phyloP scores from a whole-genome alignment of 2,797 vertebrate species.

The Margarornis squamiger region DNA sequence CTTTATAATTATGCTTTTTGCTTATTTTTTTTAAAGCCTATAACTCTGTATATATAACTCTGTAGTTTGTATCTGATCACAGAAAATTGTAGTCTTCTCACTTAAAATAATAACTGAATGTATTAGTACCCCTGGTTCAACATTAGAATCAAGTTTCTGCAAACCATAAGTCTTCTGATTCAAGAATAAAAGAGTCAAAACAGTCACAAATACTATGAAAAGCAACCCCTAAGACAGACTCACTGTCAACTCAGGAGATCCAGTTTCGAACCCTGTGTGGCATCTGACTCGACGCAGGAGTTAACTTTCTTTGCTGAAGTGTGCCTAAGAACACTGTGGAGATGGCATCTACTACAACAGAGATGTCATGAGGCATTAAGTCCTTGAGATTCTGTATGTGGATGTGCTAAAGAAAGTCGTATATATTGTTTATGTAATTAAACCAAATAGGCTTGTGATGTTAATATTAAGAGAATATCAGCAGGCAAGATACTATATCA shows the following conservation, averaged over 20 bases:
- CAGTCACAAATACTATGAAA: background rate
- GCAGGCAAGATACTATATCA: background rate
- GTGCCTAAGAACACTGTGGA: background rate
- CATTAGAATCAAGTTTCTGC: background rate
- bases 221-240: rapidly evolving
- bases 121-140: background rate
- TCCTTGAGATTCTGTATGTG: background rate
- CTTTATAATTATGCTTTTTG: background rate
- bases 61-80: background rate
- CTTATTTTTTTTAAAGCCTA: background rate
- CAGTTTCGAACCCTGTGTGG: background rate
- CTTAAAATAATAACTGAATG: background rate
- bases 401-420: background rate
- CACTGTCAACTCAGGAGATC: background rate
- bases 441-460: background rate
- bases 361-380: background rate
- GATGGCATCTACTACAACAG: background rate
- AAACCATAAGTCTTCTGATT: background rate
- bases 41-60: background rate
- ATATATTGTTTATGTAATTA: background rate
- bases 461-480: background rate
- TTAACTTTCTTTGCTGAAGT: background rate
- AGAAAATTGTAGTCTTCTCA: background rate
- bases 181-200: background rate
- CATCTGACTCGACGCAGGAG: background rate